Conservation (phyloP, 2,888 invertebrate genomes). For the Idaea straminata region DNA sequence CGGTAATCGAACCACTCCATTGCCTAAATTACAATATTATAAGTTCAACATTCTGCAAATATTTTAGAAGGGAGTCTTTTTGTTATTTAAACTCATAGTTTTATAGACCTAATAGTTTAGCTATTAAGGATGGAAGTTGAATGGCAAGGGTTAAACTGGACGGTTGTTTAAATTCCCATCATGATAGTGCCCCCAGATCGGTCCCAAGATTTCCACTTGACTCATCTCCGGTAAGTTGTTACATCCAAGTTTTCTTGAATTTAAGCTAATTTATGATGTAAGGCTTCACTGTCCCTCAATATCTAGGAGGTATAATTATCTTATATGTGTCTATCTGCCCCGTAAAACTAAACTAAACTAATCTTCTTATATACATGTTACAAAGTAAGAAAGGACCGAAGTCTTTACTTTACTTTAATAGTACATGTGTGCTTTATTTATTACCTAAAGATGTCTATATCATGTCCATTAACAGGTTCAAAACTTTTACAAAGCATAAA, state of each 20-base stretch:
- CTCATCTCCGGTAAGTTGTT: conserved; percentile 31
- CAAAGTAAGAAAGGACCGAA: too few relatives aligned
- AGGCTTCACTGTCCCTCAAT: not conserved
- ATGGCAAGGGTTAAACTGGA: conserved; percentile 17
- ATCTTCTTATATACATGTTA: too few relatives aligned
- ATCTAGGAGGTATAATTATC: not conserved
- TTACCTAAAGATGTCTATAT: too few relatives aligned
- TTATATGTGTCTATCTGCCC: too few relatives aligned
- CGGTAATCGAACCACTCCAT: conserved; percentile 29
- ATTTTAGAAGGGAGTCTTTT: conserved; percentile 7
- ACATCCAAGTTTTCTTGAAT: conserved; percentile 21
- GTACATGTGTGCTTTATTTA: too few relatives aligned
- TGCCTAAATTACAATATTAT: conserved; percentile 25
- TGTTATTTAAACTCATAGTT: not conserved
- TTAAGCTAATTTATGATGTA: conserved; percentile 4
- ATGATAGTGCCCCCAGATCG: conserved; percentile 38
- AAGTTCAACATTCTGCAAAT: conserved; percentile 21
- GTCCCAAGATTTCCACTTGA: conserved; percentile 37
- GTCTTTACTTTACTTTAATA: too few relatives aligned
- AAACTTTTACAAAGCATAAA: too few relatives aligned
- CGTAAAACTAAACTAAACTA: too few relatives aligned
- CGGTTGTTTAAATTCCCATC: conserved; percentile 35
- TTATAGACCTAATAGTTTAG: conserved; percentile 8
- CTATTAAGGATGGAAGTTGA: conserved; percentile 22
- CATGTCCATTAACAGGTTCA: too few relatives aligned